Evolutionary conservation across 1,140 invertebrate genomes (phyloP).

Genomic region (Zaprionus camerounensis): DNA sequence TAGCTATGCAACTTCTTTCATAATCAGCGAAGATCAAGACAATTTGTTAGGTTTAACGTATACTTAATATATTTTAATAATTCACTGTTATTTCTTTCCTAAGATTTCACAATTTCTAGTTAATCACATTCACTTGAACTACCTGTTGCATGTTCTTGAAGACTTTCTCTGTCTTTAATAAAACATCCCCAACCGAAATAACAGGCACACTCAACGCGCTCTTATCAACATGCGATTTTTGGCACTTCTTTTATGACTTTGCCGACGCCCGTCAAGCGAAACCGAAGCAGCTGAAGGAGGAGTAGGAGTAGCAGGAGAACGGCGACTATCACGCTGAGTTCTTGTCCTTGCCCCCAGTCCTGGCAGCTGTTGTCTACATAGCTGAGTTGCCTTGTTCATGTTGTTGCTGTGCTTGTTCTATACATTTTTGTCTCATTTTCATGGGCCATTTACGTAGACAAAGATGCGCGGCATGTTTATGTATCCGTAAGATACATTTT

Average conservation of each 20-base stretch:
- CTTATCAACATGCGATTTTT: slow-evolving; percentile 79
- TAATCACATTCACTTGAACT: neutral
- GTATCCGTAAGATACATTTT: slow-evolving; percentile 80
- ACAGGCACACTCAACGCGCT: slow-evolving; percentile 48
- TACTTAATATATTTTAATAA: neutral
- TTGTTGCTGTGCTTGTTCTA: slow-evolving; percentile 50
- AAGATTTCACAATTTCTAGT: neutral
- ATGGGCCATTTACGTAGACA: slow-evolving; percentile 81
- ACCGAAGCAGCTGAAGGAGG: slow-evolving; percentile 6
- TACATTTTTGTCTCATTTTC: slow-evolving; percentile 75
- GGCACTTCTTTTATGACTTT: slow-evolving; percentile 73
- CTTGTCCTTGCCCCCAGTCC: slow-evolving; percentile 41
- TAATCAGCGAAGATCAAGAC: neutral
- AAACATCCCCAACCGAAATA: neutral
- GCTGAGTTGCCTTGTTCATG: slow-evolving; percentile 25
- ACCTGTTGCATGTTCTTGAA: slow-evolving; percentile 8
- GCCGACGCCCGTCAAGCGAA: slow-evolving; percentile 57
- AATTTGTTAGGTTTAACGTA: too few relatives aligned
- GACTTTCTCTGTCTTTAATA: slow-evolving; percentile 9
- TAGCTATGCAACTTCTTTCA: neutral
- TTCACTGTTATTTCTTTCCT: neutral
- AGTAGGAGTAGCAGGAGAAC: slow-evolving; percentile 7
- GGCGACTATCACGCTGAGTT: slow-evolving; percentile 68
- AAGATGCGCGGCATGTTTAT: slow-evolving; percentile 78
- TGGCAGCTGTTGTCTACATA: slow-evolving; percentile 30